Conservation (phyloP, 2,797 vertebrate species). For the Peromyscus melanophrys region DNA sequence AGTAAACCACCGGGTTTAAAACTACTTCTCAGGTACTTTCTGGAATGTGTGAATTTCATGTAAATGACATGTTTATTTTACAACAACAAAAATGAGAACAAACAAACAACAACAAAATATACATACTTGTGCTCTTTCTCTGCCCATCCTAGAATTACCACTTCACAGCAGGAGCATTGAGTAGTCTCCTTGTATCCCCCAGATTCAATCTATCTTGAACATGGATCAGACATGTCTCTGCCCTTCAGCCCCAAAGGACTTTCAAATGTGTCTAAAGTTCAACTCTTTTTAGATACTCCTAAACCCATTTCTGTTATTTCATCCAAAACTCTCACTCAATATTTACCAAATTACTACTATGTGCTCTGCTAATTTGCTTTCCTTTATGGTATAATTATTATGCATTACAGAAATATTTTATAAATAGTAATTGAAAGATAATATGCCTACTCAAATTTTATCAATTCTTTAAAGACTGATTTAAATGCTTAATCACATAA, state of each 20-base stretch:
- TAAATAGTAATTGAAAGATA: not conserved
- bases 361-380: not conserved
- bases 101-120: not conserved
- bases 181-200: not conserved
- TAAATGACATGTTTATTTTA: not conserved
- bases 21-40: not conserved
- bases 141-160: not conserved
- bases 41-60: not conserved
- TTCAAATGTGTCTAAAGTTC: not conserved
- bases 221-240: not conserved
- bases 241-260: not conserved
- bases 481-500: not conserved
- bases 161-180: rapidly evolving
- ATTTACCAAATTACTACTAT: not conserved
- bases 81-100: not conserved
- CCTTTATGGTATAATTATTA: not conserved
- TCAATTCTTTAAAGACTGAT: not conserved
- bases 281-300: not conserved
- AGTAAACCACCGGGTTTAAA: not conserved
- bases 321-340: not conserved
- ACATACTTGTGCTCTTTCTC: not conserved
- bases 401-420: not conserved
- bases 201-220: not conserved
- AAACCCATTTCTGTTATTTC: not conserved
- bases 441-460: not conserved